Evolutionary conservation across 1,140 invertebrate species (phyloP).

Genomic region (Frieseomelitta varia): DNA sequence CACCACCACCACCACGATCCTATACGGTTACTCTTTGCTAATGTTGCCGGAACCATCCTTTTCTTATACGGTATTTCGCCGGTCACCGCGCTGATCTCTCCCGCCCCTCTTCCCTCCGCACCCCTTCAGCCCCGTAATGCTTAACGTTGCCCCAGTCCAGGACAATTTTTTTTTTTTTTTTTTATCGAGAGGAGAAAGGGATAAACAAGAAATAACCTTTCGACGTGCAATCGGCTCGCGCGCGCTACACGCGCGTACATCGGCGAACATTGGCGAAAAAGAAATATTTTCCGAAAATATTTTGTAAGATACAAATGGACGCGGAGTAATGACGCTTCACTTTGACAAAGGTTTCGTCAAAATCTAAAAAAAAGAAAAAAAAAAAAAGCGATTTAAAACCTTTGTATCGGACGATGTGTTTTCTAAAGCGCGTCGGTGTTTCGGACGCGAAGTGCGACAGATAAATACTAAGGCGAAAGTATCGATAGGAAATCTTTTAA

Average conservation of each 20-base stretch:
- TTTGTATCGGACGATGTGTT: not conserved
- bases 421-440: not conserved
- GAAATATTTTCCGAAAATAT: not conserved
- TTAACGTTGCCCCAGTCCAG: slow-evolving; percentile 55
- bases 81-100: not conserved
- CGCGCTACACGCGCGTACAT: slow-evolving; percentile 13
- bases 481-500: not conserved
- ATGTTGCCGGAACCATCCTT: slow-evolving; percentile 44
- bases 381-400: not conserved
- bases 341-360: not conserved
- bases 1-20: slow-evolving; percentile 44
- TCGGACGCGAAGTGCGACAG: not conserved
- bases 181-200: not conserved
- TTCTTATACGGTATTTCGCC: slow-evolving; percentile 42
- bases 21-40: slow-evolving; percentile 54
- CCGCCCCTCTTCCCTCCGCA: not conserved
- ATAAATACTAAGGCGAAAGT: not conserved
- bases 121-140: slow-evolving; percentile 40
- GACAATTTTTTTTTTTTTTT: slow-evolving; percentile 38
- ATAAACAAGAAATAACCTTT: not conserved
- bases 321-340: not conserved
- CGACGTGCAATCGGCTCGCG: slow-evolving; percentile 13
- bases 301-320: not conserved
- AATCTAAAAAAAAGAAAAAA: not conserved
- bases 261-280: slow-evolving; percentile 47